Evolutionary conservation across 2,888 invertebrate genomes (phyloP), one percentile per base, ranked within the genome.

Genomic region (Antheraea yamamai): DNA sequence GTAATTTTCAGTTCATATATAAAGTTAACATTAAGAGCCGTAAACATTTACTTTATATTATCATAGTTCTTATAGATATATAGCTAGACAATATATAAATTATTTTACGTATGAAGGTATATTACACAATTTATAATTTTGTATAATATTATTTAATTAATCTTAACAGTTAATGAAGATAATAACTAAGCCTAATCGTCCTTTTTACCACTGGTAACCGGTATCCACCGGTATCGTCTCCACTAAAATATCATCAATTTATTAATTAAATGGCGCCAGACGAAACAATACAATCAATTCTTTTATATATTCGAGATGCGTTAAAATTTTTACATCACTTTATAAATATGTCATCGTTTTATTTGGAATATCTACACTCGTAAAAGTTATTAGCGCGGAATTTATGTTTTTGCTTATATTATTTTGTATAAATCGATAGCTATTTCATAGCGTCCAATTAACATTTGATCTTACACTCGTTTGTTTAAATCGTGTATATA

Each of bases 211-310:
- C 78, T 73, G 47, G 72, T 73, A 76, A 64, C 73, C 23, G 75
- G 76, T 80, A 76, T 78, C 76, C 77, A 78, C 47, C 47, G 47
- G 12, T 77, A 77, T 77, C 75, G 75, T 76, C 76, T 79, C 73
- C 74, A 51, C 47, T 74, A 78, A 75, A 76, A 74, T 64, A 72
- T 68, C 73, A 80, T 74, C 75, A 77, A 78, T 79, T 81, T 79
- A 78, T 76, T 81, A 83, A 84, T 84, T 81, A 86, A 81, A 81
- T 83, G 86, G 86, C 86, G 87, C 87, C 87, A 85, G 82, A 81
- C 78, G 73, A 79, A 80, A 76, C 75, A 79, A 81, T 82, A 74
- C 75, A 66, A 39, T 73, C 64, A 73, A 73, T 75, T 70, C 73
- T 47, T 73, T 73, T 68, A 64, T 52, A n/a, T 73, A 72, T 51